A percentile compares a stretch with the other conserved stretches of the same genome.
Evolutionary conservation across 1,140 invertebrate species (phyloP).

Genomic region (Protaetia brevitarsis): DNA sequence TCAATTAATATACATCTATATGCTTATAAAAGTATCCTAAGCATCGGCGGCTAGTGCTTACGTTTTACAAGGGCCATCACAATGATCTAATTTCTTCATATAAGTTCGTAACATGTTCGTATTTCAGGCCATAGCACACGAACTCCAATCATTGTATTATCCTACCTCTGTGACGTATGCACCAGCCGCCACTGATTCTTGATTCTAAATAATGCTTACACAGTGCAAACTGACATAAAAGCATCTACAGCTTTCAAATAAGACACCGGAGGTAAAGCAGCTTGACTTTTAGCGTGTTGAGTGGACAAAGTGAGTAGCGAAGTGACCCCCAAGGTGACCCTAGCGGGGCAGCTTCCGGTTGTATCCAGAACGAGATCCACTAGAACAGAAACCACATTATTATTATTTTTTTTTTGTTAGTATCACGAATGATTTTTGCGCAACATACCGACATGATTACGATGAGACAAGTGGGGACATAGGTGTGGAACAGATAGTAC

Average conservation of each 20-base stretch:
- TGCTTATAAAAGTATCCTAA: too few relatives aligned
- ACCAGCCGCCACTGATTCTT: too few relatives aligned
- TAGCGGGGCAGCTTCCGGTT: conserved; percentile 83
- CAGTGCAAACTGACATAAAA: conserved; percentile 88
- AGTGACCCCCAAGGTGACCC: conserved; percentile 87
- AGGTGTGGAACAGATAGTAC: conserved; percentile 86
- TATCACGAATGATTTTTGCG: background rate
- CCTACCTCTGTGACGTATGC: too few relatives aligned
- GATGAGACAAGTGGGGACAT: conserved; percentile 83
- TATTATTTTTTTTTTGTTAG: background rate
- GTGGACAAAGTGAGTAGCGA: conserved; percentile 86
- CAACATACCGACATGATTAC: conserved; percentile 80
- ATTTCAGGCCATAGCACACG: too few relatives aligned
- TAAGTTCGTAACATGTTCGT: too few relatives aligned
- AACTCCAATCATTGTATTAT: background rate
- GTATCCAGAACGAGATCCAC: conserved; percentile 95
- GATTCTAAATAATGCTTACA: conserved; percentile 54
- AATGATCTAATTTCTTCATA: too few relatives aligned
- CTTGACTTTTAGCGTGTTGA: conserved; percentile 87
- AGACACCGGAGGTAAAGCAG: conserved; percentile 82
- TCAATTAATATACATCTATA: too few relatives aligned
- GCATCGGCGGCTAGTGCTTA: too few relatives aligned
- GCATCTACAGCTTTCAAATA: conserved; percentile 88
- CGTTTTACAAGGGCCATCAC: too few relatives aligned
- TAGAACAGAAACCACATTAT: conserved; percentile 38